These are phyloP conservation scores for Coturnix japonica DNA, from an alignment of 2,113 vertebrate genomes.

Conservation along the genomic window DNA sequence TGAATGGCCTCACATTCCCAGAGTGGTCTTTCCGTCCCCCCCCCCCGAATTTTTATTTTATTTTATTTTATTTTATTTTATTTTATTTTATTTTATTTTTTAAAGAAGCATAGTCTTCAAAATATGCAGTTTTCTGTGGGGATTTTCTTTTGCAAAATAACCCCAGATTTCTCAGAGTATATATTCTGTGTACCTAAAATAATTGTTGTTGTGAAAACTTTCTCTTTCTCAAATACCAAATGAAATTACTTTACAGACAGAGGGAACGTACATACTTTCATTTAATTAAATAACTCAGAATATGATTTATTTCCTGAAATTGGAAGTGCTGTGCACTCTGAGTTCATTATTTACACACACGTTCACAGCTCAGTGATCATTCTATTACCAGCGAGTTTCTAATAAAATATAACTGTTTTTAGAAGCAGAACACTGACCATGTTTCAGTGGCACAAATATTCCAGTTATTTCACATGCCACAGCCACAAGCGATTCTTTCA, in stretches of 20 bases:
- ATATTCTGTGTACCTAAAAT: neutral
- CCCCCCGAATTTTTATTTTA: too few relatives aligned
- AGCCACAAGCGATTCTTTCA: neutral
- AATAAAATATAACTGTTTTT: neutral
- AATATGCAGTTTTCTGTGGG: neutral
- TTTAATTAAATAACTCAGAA: neutral
- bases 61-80: too few relatives aligned
- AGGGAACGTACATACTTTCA: neutral
- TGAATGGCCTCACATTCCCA: neutral
- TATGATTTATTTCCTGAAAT: neutral
- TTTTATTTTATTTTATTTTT: neutral
- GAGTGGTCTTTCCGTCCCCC: too few relatives aligned
- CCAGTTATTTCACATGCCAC: neutral
- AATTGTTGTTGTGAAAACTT: neutral
- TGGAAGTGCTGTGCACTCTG: neutral
- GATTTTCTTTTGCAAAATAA: neutral
- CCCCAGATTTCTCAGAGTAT: neutral
- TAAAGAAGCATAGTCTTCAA: neutral
- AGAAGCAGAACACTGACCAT: neutral
- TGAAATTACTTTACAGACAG: neutral
- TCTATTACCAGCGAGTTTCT: neutral
- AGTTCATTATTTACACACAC: neutral
- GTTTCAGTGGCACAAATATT: neutral
- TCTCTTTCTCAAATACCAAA: neutral
- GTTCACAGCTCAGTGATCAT: neutral